phyloP scores from a whole-genome alignment of 1,140 invertebrate species.

The Conus ventricosus region DNA sequence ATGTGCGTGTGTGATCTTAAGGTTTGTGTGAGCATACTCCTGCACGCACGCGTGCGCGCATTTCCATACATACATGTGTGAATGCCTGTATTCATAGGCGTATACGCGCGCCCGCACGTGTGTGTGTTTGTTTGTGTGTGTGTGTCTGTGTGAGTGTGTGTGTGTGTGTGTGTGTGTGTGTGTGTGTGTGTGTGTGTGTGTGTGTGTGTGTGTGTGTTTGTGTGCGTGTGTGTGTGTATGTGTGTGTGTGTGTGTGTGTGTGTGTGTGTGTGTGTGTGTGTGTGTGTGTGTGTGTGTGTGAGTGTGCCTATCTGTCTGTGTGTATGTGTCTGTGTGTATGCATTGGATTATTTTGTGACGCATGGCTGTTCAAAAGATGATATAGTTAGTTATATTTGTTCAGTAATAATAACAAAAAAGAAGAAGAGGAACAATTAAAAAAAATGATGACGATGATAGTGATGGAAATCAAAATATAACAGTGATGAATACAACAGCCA shows the following conservation, averaged over 20 bases:
- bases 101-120: not conserved
- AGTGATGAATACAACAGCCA: no score
- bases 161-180: not conserved
- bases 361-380: no score
- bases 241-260: constrained; percentile 12
- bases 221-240: not conserved
- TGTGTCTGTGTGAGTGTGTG: not conserved
- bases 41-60: no score
- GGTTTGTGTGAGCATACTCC: no score
- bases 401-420: no score
- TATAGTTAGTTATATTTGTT: no score
- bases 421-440: no score
- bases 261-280: not conserved
- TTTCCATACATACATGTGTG: not conserved
- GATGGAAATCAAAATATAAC: no score
- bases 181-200: constrained; percentile 6
- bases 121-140: not conserved
- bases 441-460: no score
- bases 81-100: not conserved
- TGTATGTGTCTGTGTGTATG: not conserved
- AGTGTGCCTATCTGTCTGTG: not conserved
- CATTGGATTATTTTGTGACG: no score
- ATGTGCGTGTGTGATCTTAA: no score
- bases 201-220: not conserved
- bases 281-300: not conserved